phyloP scores from a whole-genome alignment of 2,888 invertebrate genomes.

The Acronicta aceris region DNA sequence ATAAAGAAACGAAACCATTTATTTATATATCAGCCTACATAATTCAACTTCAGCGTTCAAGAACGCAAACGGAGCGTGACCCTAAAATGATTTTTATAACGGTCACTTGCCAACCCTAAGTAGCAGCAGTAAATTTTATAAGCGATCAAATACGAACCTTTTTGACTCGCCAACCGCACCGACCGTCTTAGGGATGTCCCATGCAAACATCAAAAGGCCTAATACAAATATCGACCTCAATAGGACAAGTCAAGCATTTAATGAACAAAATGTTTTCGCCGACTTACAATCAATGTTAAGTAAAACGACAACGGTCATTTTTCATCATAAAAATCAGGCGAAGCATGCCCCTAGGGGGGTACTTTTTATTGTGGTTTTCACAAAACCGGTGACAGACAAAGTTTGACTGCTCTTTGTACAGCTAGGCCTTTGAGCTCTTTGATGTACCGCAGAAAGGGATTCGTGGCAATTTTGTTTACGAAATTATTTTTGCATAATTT shows the following conservation, averaged over 20 bases:
- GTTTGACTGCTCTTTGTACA: constrained; percentile 74
- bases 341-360: constrained; percentile 62
- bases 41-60: constrained; percentile 15
- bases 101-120: constrained; percentile 37
- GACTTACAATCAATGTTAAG: constrained; percentile 71
- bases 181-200: constrained; percentile 47
- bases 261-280: constrained; percentile 77
- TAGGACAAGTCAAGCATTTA: constrained; percentile 63
- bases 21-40: neutral
- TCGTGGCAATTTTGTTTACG: constrained; percentile 46
- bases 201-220: constrained; percentile 51
- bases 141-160: constrained; percentile 54
- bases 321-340: constrained; percentile 79
- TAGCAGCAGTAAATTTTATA: constrained; percentile 50
- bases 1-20: constrained; percentile 12
- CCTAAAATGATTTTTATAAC: constrained; percentile 39
- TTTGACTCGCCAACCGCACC: constrained; percentile 29
- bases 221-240: constrained; percentile 42
- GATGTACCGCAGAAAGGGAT: constrained; percentile 49
- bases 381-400: constrained; percentile 75
- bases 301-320: constrained; percentile 72
- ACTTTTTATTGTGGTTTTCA: constrained; percentile 71
- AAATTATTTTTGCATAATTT: constrained; percentile 3
- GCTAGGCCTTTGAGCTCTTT: constrained; percentile 66
- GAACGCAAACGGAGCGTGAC: constrained; percentile 18